Base-by-base conservation (phyloP, 2,888 invertebrate species). In the Hipparchia semele region DNA sequence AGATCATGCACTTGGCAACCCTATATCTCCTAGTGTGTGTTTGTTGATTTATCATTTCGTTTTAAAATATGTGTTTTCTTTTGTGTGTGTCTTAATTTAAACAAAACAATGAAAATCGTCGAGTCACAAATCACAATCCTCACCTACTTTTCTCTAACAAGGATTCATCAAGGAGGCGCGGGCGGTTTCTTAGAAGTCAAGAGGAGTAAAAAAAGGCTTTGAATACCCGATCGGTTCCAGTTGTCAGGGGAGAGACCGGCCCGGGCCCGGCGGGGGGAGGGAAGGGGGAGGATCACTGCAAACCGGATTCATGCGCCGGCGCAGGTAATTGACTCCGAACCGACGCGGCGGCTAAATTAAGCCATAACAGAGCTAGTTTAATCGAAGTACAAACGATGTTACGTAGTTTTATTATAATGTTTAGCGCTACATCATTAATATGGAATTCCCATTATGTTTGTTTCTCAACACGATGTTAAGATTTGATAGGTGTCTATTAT, bases 271-370 rank as follows among this genome's bases (percentile, higher is more conserved):
- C 13, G n/a, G 23, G n/a, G n/a, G 79, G 78, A 77, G 82, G 78
- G 80, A 8, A 80, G 71, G 73, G 78, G 78, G 70, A 79, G 75
- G 76, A 86, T 86, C 86, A 79, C 80, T 83, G 85, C 84, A 82
- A 89, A 93, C 93, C 93, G 92, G 94, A 82, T 81, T 81, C 87
- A 80, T 87, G 91, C 90, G 89, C 89, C 80, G 80, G 91, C 92
- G 90, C 92, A 92, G 92, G 92, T 91, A 92, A 92, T 88, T 88
- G 89, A 89, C 90, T 90, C 85, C 80, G 79, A 79, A 79, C 79
- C 67, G 51, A 80, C 78, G 79, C 76, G 79, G 75, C 83, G 84
- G 85, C 86, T 89, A 90, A 90, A 92, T 92, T 91, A 90, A 92
- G 91, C 88, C 88, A 90, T 92, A 90, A 92, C 90, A 89, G 84